Evolutionary conservation across 2,113 vertebrate species (phyloP).

Genomic region (Pica pica): DNA sequence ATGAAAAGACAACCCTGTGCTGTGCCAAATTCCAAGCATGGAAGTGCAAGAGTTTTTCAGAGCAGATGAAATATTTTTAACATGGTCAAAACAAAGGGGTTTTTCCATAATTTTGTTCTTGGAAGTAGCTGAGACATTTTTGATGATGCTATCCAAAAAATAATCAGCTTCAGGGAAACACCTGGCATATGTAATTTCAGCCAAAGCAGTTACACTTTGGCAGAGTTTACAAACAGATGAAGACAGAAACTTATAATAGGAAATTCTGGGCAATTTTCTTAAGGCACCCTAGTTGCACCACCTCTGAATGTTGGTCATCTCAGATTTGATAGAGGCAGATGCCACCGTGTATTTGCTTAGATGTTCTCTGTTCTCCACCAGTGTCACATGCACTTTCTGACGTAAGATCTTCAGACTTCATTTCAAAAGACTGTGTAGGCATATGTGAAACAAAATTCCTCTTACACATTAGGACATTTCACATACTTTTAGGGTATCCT

Average conservation of each 20-base stretch:
- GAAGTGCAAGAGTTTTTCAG: neutral
- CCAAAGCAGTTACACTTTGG: neutral
- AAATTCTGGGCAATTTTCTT: neutral
- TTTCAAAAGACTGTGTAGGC: neutral
- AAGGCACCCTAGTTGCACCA: neutral
- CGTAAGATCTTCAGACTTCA: neutral
- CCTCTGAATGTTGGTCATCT: neutral
- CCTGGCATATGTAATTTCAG: constrained; percentile 19
- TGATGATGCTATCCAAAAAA: neutral
- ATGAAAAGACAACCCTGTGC: neutral
- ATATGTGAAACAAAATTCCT: neutral
- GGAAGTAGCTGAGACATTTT: constrained; percentile 11
- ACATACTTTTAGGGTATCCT: neutral
- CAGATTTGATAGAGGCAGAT: neutral
- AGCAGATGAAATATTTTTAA: constrained; percentile 11
- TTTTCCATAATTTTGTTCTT: constrained; percentile 6
- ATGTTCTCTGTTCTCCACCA: neutral
- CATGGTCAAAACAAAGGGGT: neutral
- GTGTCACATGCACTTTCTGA: neutral
- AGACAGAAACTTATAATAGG: neutral
- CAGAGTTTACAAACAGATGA: constrained; percentile 8
- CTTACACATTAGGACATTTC: neutral
- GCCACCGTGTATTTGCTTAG: neutral
- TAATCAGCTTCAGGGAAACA: constrained; percentile 16
- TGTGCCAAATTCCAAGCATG: constrained; percentile 1